phyloP scores from a whole-genome alignment of 2,113 vertebrate genomes.

The Aphyosemion australe region DNA sequence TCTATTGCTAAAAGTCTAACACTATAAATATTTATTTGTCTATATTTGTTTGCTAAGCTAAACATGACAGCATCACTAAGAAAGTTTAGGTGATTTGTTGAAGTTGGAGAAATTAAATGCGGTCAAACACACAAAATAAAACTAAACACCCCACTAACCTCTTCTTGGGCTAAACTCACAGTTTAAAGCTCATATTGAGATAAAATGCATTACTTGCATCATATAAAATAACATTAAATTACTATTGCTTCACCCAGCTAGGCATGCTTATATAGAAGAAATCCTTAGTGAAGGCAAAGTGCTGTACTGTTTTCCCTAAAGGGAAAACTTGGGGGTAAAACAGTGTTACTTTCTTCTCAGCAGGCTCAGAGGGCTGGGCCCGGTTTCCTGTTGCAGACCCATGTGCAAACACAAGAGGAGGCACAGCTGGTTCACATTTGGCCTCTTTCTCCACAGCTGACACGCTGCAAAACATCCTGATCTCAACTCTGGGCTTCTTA shows the following conservation, averaged over 20 bases:
- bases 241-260: background rate
- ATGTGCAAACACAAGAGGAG: background rate
- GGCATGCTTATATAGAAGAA: constrained; percentile 3
- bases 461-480: constrained; percentile 1
- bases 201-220: too few relatives aligned
- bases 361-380: constrained; percentile 28
- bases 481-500: constrained; percentile 5
- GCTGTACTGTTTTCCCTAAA: constrained; percentile 17
- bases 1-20: too few relatives aligned
- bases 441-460: constrained; percentile 15
- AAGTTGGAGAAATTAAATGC: too few relatives aligned
- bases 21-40: too few relatives aligned
- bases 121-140: too few relatives aligned
- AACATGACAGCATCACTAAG: too few relatives aligned
- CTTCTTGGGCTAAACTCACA: too few relatives aligned
- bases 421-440: constrained; percentile 54
- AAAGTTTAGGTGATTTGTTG: too few relatives aligned
- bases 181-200: too few relatives aligned
- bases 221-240: too few relatives aligned
- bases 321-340: constrained; percentile 22
- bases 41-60: too few relatives aligned
- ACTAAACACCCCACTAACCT: too few relatives aligned
- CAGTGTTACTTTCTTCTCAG: constrained; percentile 26
- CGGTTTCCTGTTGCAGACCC: constrained; percentile 53
- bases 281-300: constrained; percentile 14